Conservation (phyloP, 2,888 invertebrate genomes). For the Pristionchus mayeri region DNA sequence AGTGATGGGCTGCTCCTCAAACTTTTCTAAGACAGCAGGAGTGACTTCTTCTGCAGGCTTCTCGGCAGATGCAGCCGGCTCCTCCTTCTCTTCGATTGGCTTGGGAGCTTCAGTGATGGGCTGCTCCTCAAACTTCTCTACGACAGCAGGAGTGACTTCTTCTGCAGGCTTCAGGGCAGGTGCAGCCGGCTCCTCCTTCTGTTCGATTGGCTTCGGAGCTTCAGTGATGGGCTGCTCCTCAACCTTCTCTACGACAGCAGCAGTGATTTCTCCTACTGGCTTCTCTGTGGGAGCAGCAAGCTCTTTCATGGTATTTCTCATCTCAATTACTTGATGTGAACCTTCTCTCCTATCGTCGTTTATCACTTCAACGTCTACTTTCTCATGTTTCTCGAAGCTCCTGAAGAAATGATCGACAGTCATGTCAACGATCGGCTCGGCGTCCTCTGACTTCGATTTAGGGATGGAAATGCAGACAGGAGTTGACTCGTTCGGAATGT, state of each 20-base stretch:
- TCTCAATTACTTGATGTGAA: not conserved
- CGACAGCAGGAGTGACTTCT: no score
- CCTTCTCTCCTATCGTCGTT: conserved; percentile 31
- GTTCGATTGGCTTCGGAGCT: not conserved
- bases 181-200: no score
- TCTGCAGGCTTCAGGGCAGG: no score
- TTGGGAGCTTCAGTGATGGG: no score
- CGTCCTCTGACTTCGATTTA: not conserved
- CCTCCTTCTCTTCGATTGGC: no score
- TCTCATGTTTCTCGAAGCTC: not conserved
- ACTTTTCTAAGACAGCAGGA: no score
- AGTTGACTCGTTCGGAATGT: not conserved
- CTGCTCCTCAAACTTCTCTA: no score
- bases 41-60: no score
- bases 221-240: not conserved
- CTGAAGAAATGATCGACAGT: not conserved
- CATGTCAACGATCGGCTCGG: not conserved
- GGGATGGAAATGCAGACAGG: not conserved
- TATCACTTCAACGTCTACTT: conserved; percentile 20
- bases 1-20: no score
- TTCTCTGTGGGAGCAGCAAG: no score
- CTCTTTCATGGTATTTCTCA: no score
- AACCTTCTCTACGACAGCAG: not conserved
- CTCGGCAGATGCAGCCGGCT: no score
- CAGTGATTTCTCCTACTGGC: not conserved